Evolutionary conservation across 2,888 invertebrate genomes (phyloP).

Genomic region (Apantesis nais): DNA sequence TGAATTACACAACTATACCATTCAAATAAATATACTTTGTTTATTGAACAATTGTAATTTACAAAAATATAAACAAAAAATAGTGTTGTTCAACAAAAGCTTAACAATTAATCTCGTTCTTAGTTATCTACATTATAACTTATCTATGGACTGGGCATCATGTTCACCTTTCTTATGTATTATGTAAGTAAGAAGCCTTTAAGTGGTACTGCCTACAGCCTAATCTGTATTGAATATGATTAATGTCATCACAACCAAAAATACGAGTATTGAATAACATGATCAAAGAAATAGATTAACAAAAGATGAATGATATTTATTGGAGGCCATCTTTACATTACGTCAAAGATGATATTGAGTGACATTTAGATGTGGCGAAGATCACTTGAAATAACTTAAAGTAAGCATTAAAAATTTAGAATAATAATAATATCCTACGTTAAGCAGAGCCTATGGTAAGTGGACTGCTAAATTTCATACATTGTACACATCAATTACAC

Average conservation of each 20-base stretch:
- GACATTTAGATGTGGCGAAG: no score
- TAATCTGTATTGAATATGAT: conserved; percentile 22
- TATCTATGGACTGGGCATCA: conserved; percentile 1
- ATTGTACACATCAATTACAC: no score
- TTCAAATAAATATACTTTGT: background rate
- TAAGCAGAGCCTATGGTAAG: no score
- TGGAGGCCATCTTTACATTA: background rate
- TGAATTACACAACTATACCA: background rate
- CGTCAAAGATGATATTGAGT: no score
- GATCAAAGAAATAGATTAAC: conserved; percentile 34
- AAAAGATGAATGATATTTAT: conserved; percentile 25
- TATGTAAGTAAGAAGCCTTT: conserved; percentile 48
- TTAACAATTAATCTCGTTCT: background rate
- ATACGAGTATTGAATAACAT: conserved; percentile 47
- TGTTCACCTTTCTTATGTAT: conserved; percentile 19
- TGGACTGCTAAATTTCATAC: no score
- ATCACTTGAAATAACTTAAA: no score
- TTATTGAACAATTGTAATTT: background rate
- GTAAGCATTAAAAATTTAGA: no score
- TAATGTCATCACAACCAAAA: conserved; percentile 49
- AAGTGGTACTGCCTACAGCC: conserved; percentile 44
- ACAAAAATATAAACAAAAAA: conserved; percentile 2
- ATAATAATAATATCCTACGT: no score
- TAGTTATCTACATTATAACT: conserved; percentile 2
- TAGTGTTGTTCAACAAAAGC: background rate